A percentile compares a stretch with the other conserved stretches of the same genome.
Conservation (phyloP, 2,888 invertebrate genomes). For the Luffia ferchaultella region DNA sequence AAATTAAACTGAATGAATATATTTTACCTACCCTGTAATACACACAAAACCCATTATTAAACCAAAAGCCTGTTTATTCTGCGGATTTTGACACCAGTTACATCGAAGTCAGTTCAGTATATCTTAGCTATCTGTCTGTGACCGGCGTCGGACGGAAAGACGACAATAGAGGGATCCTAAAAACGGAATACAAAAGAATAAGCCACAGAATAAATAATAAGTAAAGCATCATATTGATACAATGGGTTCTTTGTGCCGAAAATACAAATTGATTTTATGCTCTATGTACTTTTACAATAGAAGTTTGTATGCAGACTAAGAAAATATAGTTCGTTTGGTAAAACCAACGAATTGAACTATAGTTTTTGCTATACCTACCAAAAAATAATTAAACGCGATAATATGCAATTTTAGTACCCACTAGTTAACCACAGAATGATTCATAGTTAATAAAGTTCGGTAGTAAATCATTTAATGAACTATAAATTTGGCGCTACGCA, state of each 20-base stretch:
- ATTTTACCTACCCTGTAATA: neutral
- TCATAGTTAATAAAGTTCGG: neutral
- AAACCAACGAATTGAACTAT: constrained; percentile 5
- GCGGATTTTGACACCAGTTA: too few species aligned
- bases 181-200: too few species aligned
- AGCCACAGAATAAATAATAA: too few species aligned
- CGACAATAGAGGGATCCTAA: too few species aligned
- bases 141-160: too few species aligned
- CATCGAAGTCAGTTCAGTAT: neutral
- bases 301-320: neutral
- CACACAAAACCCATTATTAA: neutral
- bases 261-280: neutral
- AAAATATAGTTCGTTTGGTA: constrained; percentile 3
- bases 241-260: neutral
- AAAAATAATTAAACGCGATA: constrained; percentile 11
- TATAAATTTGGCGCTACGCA: neutral
- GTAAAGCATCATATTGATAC: too few species aligned
- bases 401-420: neutral
- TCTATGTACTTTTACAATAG: neutral
- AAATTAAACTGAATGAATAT: neutral
- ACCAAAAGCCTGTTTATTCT: too few species aligned
- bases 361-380: constrained; percentile 12
- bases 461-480: neutral
- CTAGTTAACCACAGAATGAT: neutral
- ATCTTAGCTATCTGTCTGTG: too few species aligned